Evolutionary conservation across 92 coral and sea anemone species (phyloP), one percentile per base, ranked within the genome.

Genomic region (Heteractis magnifica): DNA sequence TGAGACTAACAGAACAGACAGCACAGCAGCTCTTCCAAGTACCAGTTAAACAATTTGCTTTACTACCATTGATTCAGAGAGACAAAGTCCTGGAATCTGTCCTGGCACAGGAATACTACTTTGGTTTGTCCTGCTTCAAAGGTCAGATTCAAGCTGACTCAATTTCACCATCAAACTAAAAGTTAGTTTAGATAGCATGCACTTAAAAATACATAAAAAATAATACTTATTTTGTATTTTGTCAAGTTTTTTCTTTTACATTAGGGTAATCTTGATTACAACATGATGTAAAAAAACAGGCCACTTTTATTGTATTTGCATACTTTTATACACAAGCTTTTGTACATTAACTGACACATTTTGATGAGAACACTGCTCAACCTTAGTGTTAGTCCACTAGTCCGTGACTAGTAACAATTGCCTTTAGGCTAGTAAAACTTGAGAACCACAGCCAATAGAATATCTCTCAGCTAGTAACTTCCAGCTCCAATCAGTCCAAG

Each of bases 21-120:
- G 98, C 94, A n/a, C 87, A 95, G 74, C 90, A 90, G 81, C 78
- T 95, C 21, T 81, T 95, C 62, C 98, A 93, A 79, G 79, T 92
- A 73, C 87, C 92, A 5, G 83, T 88, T 13, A 51, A 84, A 52
- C 98, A 95, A 83, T 92, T 95, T 86, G 94, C 86, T 13, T 81
- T 74, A 76, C 93, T 88, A 14, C 88, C 85, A 52, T 71, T 53
- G 48, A 79, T 68, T 13, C 62, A 14, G n/a, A 87, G 71, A 52
- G 89, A 89, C 44, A 93, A 90, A 65, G 81, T 92, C 70, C 86
- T 94, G n/a, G 95, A 93, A 79, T 91, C 94, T 44, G 80, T 90
- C 14, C 65, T 95, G 48, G 98, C 92, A 72, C 97, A 91, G 77
- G 94, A 95, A 79, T 93, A 88, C 80, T 52, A 86, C 64, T 89